Evolutionary conservation across 2,797 vertebrate genomes (phyloP).

Genomic region (Cyclura pinguis): DNA sequence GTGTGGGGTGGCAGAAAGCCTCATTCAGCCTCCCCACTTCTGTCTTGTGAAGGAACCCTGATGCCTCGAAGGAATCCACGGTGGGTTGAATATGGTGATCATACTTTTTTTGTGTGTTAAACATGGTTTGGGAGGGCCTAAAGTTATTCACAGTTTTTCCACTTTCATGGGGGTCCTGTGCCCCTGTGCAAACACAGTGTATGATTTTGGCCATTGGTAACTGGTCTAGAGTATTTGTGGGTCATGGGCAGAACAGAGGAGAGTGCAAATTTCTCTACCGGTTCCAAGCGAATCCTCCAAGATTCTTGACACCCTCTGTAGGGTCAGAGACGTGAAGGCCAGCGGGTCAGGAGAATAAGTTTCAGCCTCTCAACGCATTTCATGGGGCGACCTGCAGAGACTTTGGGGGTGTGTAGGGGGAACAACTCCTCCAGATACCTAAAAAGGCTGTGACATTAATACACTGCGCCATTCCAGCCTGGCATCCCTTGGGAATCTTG

Average conservation of each 20-base stretch:
- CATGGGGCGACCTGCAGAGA: conserved; percentile 49
- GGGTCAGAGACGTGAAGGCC: conserved; percentile 54
- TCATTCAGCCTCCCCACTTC: too few species aligned
- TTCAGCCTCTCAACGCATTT: conserved; percentile 66
- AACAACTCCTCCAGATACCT: conserved; percentile 55
- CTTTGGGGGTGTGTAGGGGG: conserved; percentile 7
- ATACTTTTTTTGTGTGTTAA: too few species aligned
- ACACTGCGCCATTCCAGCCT: conserved; percentile 53
- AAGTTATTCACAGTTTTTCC: too few species aligned
- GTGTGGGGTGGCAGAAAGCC: too few species aligned
- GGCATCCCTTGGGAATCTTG: conserved; percentile 33
- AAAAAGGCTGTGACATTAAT: conserved; percentile 65
- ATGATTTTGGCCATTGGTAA: neutral
- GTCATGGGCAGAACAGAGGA: conserved; percentile 50
- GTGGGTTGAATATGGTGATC: too few species aligned
- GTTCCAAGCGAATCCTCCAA: conserved; percentile 57
- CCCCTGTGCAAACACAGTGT: neutral
- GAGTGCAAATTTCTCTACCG: conserved; percentile 43
- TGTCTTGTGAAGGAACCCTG: too few species aligned
- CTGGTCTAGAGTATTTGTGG: neutral
- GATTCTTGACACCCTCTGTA: conserved; percentile 49
- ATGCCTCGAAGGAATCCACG: too few species aligned
- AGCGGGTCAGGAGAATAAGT: conserved; percentile 65
- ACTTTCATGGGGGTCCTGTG: too few species aligned
- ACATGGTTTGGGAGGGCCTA: too few species aligned